A percentile compares a stretch with the other conserved stretches of the same genome.
Conservation (phyloP, 2,113 vertebrate species). For the Pseudopodoces humilis region DNA sequence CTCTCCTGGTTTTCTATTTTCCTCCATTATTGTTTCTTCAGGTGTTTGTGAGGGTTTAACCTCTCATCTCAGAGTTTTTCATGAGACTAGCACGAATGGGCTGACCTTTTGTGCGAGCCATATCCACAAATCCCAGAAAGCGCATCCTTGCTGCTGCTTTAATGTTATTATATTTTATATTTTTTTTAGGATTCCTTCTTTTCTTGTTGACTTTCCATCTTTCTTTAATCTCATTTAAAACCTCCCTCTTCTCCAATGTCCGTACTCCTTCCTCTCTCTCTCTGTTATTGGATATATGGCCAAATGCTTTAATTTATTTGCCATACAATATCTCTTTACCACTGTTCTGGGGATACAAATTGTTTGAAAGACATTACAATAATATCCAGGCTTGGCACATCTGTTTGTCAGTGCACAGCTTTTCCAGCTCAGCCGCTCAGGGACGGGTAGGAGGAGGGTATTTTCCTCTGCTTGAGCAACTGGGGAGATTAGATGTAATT, state of each 20-base stretch:
- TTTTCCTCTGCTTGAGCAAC: not conserved
- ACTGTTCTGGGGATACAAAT: slow-evolving; percentile 50
- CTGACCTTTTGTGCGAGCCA: not conserved
- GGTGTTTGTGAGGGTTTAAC: not conserved
- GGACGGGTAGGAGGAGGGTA: not conserved
- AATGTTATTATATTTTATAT: not conserved
- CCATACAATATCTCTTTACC: slow-evolving; percentile 35
- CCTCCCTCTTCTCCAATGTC: not conserved
- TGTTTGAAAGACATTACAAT: not conserved
- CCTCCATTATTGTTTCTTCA: not conserved
- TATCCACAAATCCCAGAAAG: not conserved
- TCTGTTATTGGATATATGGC: not conserved
- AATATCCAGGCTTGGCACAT: slow-evolving; percentile 6
- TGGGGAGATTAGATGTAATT: not conserved
- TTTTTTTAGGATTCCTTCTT: not conserved
- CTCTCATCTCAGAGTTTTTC: not conserved
- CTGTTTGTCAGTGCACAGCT: not conserved
- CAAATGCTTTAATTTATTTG: slow-evolving; percentile 61
- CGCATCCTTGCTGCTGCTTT: not conserved
- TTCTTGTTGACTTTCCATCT: not conserved
- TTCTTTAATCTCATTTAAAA: not conserved
- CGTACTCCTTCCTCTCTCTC: not conserved
- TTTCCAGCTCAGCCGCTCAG: not conserved
- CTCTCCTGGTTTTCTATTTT: not conserved
- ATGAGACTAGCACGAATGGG: not conserved